Base-by-base conservation (phyloP, 2,113 vertebrate genomes). In the Emberiza fucata region DNA sequence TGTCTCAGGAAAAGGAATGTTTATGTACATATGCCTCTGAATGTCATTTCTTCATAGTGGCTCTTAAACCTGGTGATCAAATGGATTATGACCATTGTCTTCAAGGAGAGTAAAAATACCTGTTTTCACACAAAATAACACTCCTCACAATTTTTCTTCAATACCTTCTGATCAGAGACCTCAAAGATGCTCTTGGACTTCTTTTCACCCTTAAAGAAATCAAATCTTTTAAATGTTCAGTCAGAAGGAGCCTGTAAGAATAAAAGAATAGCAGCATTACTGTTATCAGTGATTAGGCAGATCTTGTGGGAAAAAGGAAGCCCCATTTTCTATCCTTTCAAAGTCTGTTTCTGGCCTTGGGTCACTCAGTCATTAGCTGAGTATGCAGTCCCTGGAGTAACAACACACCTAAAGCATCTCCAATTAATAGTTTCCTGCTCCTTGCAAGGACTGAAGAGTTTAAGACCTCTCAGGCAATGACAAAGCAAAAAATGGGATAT, bases 61-160 rank as follows among this genome's bases (percentile, higher is more conserved):
- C 1, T 50, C 66, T 82, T 59, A 68, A 79, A 76, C 29, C 8
- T 63, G 7, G 9, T 31, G 23, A 57, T 24, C 25, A 45, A 18
- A 5, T 0, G 2, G 4, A 17, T 22, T 4, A 5, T 51, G 22
- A 53, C 6, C 19, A 5, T 42, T 72, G 5, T 51, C 37, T 75
- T 91, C 40, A 39, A 79, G 79, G 27, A 57, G 15, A 65, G 9
- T 11, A 19, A 9, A 88, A 88, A 61, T 53, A 39, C 2, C 0
- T 14, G 2, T 28, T 83, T 80, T 72, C 31, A 44, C 19, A 35
- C 2, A 28, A 16, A 73, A 45, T 18, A 48, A 15, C 11, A 15
- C 11, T 64, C 35, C 47, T 14, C 31, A 63, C 3, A 48, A 8
- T 40, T 48, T 79, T 72, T 56, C n/a, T 65, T 56, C 5, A 1